Evolutionary conservation across 2,113 vertebrate genomes (phyloP).

Genomic region (Atractosteus spatula): DNA sequence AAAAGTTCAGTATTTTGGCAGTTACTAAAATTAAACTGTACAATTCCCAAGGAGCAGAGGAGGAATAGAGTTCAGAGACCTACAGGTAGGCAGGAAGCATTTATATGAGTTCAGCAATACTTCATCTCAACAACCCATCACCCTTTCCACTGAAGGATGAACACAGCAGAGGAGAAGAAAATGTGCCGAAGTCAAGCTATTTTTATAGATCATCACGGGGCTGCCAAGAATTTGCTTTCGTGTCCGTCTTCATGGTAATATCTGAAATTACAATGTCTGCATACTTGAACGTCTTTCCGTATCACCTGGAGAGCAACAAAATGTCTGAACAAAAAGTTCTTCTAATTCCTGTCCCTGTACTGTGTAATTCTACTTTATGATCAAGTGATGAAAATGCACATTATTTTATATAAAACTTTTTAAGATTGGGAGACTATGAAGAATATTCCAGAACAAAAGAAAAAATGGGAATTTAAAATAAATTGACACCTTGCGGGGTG

Average conservation of each 20-base stretch:
- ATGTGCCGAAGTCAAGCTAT: neutral
- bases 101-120: neutral
- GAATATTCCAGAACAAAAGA: no score
- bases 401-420: no score
- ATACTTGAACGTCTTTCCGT: neutral
- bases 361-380: no score
- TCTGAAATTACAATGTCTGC: conserved; percentile 4
- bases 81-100: conserved; percentile 18
- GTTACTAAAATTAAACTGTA: conserved; percentile 10
- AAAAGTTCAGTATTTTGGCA: conserved; percentile 15
- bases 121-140: conserved; percentile 12
- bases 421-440: no score
- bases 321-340: no score
- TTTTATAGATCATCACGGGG: neutral
- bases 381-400: no score
- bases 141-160: conserved; percentile 7
- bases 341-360: no score
- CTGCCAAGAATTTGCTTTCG: conserved; percentile 1
- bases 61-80: conserved; percentile 5
- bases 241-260: neutral
- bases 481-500: no score
- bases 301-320: neutral
- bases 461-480: no score
- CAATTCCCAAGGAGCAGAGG: conserved; percentile 11
- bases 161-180: neutral